Conservation (phyloP, 2,113 vertebrate genomes). For the Rhinoptilus africanus region DNA sequence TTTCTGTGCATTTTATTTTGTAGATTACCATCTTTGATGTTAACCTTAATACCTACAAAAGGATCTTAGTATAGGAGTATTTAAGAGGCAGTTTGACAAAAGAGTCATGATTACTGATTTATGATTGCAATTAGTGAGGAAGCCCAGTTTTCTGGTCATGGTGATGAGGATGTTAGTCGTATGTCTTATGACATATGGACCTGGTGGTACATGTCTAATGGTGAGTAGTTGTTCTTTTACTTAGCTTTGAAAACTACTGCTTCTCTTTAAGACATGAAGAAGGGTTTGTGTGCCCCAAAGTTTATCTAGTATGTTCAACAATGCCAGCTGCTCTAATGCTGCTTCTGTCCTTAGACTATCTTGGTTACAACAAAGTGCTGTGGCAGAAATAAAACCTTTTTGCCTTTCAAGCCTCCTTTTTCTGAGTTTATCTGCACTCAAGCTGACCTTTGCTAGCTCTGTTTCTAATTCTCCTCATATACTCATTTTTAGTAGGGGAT, state of each 20-base stretch:
- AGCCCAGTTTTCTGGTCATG: background rate
- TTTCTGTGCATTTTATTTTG: background rate
- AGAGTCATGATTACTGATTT: background rate
- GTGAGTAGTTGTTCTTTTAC: background rate
- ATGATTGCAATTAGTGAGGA: slow-evolving; percentile 3
- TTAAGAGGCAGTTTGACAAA: background rate
- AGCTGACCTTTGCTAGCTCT: slow-evolving; percentile 75
- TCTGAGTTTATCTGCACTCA: slow-evolving; percentile 71
- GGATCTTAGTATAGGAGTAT: background rate
- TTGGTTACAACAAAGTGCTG: background rate
- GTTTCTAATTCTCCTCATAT: slow-evolving; percentile 78
- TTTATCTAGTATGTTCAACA: background rate
- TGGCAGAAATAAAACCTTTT: slow-evolving; percentile 24
- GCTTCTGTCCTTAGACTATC: background rate
- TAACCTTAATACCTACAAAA: background rate
- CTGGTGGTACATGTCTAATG: background rate
- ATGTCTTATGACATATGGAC: background rate
- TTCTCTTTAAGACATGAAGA: background rate
- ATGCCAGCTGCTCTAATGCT: background rate
- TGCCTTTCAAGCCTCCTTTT: slow-evolving; percentile 50
- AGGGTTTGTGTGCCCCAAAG: background rate
- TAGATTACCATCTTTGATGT: background rate
- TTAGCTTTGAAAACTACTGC: background rate
- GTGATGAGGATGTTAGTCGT: background rate
- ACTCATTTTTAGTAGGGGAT: slow-evolving; percentile 76